Evolutionary conservation across 2,797 vertebrate species (phyloP).

Genomic region (Helarctos malayanus): DNA sequence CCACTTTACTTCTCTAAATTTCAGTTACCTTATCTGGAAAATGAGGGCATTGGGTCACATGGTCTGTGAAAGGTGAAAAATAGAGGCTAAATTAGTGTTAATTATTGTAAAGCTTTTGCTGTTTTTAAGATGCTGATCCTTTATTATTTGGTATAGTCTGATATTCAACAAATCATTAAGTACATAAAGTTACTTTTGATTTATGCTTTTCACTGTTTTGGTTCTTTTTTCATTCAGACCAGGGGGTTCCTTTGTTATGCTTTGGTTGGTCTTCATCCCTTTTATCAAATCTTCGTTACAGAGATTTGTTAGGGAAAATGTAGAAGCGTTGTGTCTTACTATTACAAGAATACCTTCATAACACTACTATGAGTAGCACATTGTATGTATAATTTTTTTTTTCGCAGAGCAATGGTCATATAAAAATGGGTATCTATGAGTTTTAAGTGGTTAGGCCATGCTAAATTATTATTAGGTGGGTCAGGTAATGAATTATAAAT

Average conservation of each 20-base stretch:
- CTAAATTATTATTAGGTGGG: background rate
- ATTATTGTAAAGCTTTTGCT: conserved; percentile 9
- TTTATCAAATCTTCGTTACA: conserved; percentile 1
- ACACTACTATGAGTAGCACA: background rate
- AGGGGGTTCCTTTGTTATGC: background rate
- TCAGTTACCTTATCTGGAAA: conserved; percentile 7
- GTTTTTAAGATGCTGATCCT: background rate
- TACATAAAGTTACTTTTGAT: background rate
- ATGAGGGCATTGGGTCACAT: background rate
- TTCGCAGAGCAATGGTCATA: background rate
- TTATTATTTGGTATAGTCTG: background rate
- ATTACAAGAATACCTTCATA: background rate
- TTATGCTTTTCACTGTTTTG: background rate
- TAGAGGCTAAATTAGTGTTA: background rate
- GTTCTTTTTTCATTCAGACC: background rate
- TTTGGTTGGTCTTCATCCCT: background rate
- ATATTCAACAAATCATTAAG: background rate
- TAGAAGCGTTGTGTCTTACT: background rate
- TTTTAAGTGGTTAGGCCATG: background rate
- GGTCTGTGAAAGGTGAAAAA: background rate
- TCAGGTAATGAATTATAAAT: background rate
- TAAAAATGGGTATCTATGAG: background rate
- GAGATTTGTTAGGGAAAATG: background rate
- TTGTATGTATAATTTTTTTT: background rate
- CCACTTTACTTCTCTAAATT: background rate